Percentiles rank a stretch among this genome's conserved stretches.
phyloP scores from a whole-genome alignment of 2,888 invertebrate species.

The Leucozona laternaria region DNA sequence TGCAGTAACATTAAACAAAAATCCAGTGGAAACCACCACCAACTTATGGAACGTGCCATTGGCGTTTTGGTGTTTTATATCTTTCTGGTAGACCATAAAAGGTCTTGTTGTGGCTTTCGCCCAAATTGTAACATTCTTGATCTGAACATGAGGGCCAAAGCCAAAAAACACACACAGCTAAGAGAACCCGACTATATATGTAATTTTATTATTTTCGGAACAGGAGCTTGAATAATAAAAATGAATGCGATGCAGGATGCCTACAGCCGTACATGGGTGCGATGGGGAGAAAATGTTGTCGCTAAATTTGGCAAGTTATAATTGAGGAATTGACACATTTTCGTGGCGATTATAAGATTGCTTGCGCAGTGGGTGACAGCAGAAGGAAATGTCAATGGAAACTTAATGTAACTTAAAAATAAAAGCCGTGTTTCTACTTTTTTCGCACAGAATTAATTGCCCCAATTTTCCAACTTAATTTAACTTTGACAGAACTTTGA shows the following conservation, averaged over 20 bases:
- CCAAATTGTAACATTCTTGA: constrained; percentile 48
- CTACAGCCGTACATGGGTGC: constrained; percentile 50
- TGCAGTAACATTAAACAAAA: constrained; percentile 33
- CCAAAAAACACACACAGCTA: background rate
- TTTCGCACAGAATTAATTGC: too few relatives aligned
- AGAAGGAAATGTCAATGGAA: background rate
- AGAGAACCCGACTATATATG: constrained; percentile 22
- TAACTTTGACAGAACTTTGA: too few relatives aligned
- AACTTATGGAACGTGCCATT: constrained; percentile 66
- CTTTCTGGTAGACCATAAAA: constrained; percentile 46
- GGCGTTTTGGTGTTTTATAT: constrained; percentile 46
- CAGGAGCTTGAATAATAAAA: constrained; percentile 46
- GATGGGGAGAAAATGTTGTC: constrained; percentile 53
- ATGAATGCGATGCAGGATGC: constrained; percentile 4
- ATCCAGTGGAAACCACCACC: constrained; percentile 1
- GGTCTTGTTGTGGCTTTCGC: constrained; percentile 67
- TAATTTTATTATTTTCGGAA: constrained; percentile 46
- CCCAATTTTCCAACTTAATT: too few relatives aligned
- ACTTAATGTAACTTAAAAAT: too few relatives aligned
- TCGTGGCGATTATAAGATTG: constrained; percentile 11
- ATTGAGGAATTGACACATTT: constrained; percentile 63
- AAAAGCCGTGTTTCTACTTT: too few relatives aligned
- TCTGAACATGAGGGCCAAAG: constrained; percentile 38
- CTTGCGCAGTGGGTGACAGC: background rate
- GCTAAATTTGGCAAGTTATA: constrained; percentile 62